These are phyloP conservation scores for Enteromius radiatus DNA, from an alignment of 2,797 vertebrate genomes.

Conservation along the genomic window DNA sequence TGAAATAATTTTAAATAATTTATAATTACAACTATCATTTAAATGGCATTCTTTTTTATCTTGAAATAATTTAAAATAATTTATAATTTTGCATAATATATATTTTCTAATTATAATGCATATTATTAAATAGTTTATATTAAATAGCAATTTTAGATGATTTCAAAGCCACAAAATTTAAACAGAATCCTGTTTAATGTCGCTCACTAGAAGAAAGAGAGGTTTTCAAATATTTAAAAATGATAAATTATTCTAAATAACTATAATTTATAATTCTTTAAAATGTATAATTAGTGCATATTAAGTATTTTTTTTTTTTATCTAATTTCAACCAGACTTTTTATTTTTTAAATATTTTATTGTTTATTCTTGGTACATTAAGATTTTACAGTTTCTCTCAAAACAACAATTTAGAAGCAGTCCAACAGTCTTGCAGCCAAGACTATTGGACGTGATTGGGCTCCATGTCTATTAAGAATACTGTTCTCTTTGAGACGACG, in stretches of 20 bases:
- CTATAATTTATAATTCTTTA: not conserved
- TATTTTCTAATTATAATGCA: not conserved
- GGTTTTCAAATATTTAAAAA: conserved; percentile 29
- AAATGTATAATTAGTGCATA: not conserved
- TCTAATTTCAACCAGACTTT: not conserved
- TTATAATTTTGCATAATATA: not conserved
- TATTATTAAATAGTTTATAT: not conserved
- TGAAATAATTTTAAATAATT: not conserved
- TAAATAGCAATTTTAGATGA: not conserved
- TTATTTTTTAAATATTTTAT: too few species aligned
- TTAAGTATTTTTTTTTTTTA: not conserved
- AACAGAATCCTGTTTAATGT: not conserved
- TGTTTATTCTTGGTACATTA: not conserved
- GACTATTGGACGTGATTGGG: conserved; percentile 69
- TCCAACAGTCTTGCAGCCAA: conserved; percentile 4
- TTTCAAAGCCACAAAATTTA: not conserved
- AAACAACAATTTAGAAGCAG: conserved; percentile 20
- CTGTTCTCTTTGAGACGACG: not conserved
- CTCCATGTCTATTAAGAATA: conserved; percentile 63
- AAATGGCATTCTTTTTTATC: too few species aligned
- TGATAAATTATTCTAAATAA: not conserved
- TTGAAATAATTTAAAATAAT: not conserved
- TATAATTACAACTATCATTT: too few species aligned
- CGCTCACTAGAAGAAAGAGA: conserved; percentile 48
- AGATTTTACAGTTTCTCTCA: not conserved